Conservation (phyloP, 2,113 vertebrate species). For the Pyrgilauda ruficollis region DNA sequence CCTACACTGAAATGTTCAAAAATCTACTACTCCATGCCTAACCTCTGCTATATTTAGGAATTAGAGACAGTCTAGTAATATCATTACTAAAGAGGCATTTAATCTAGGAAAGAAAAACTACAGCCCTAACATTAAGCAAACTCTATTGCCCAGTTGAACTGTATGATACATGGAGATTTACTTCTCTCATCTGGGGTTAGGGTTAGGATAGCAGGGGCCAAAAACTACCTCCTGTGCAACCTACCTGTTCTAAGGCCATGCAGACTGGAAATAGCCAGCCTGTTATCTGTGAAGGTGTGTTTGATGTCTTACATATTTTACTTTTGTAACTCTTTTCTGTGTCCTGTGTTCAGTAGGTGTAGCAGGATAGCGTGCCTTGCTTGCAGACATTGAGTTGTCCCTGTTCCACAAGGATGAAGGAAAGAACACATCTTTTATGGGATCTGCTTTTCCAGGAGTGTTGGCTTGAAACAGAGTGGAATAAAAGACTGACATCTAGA, state of each 20-base stretch:
- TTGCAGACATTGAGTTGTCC: background rate
- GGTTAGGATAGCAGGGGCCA: background rate
- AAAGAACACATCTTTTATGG: background rate
- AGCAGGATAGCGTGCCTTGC: background rate
- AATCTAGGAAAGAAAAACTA: background rate
- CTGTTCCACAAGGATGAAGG: background rate
- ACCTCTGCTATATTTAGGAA: background rate
- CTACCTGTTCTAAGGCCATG: background rate
- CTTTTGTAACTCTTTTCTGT: background rate
- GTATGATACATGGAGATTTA: background rate
- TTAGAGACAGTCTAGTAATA: background rate
- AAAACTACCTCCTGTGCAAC: background rate
- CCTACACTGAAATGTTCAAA: background rate
- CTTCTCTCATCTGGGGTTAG: background rate
- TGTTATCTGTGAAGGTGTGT: background rate
- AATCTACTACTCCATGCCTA: background rate
- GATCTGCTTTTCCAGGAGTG: background rate
- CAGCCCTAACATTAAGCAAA: background rate
- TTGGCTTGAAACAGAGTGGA: background rate
- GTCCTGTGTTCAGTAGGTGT: background rate
- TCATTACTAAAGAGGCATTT: background rate
- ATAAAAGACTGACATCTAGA: background rate
- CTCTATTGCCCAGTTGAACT: background rate
- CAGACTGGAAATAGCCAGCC: background rate
- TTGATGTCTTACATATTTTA: fast-evolving